phyloP scores from a whole-genome alignment of 2,888 invertebrate genomes.

The Acleris emargana region DNA sequence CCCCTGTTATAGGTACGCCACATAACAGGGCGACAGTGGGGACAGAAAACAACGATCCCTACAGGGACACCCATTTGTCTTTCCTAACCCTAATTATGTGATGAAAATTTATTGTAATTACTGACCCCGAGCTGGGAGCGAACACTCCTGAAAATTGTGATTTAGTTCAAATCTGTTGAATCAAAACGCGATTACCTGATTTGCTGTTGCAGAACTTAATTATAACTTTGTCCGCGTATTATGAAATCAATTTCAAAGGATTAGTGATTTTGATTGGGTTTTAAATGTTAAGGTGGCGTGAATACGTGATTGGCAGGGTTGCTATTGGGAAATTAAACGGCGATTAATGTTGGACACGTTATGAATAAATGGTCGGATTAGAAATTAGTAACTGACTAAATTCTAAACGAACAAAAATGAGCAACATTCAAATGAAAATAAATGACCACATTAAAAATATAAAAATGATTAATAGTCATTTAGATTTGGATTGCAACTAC shows the following conservation, averaged over 20 bases:
- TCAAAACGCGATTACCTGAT: constrained; percentile 40
- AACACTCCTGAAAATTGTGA: constrained; percentile 47
- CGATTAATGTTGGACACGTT: background rate
- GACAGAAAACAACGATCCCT: constrained; percentile 40
- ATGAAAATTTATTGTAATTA: constrained; percentile 69
- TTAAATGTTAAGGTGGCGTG: constrained; percentile 29
- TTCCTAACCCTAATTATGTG: constrained; percentile 73
- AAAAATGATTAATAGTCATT: too few species aligned
- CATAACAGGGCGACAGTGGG: constrained; percentile 38
- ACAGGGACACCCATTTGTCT: constrained; percentile 67
- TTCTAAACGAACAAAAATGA: too few species aligned
- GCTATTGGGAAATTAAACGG: constrained; percentile 15
- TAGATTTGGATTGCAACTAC: too few species aligned
- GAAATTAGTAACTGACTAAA: background rate
- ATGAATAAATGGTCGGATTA: background rate
- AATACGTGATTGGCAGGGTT: constrained; percentile 22
- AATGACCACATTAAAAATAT: too few species aligned
- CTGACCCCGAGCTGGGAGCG: constrained; percentile 53
- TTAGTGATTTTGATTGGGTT: constrained; percentile 35
- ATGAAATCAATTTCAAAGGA: constrained; percentile 34
- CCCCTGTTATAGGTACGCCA: constrained; percentile 12
- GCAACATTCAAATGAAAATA: too few species aligned
- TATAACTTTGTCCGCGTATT: constrained; percentile 33
- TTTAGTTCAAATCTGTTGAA: constrained; percentile 42
- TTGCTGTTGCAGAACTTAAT: constrained; percentile 36